Conservation (phyloP, 2,797 vertebrate species). For the Petrocephalus sullivani region DNA sequence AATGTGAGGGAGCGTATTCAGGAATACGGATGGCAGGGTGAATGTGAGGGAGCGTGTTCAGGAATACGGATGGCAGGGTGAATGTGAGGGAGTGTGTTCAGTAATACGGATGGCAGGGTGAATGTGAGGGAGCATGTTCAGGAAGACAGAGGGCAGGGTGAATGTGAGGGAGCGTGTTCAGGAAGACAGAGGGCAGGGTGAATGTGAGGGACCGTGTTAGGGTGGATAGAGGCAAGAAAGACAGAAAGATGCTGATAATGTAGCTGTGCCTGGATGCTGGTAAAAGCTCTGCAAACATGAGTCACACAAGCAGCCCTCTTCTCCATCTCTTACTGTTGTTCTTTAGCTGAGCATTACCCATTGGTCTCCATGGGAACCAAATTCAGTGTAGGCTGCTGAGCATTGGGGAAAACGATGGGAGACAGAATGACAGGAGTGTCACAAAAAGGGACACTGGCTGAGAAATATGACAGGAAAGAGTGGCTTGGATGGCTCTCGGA, state of each 20-base stretch:
- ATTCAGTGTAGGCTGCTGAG: constrained; percentile 36
- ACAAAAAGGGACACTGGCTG: background rate
- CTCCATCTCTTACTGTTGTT: constrained; percentile 24
- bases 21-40: background rate
- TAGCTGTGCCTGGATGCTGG: constrained; percentile 35
- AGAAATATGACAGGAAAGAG: background rate
- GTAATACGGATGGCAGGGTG: background rate
- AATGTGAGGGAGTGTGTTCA: background rate
- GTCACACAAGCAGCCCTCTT: constrained; percentile 35
- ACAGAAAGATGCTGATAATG: background rate
- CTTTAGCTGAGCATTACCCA: constrained; percentile 21
- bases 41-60: background rate
- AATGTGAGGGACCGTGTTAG: background rate
- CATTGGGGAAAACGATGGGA: constrained; percentile 6
- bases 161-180: background rate
- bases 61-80: background rate
- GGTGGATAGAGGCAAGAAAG: background rate
- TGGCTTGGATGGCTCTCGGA: background rate
- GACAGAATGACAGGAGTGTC: background rate
- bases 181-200: background rate
- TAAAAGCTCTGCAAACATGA: constrained; percentile 42
- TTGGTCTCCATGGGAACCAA: constrained; percentile 66
- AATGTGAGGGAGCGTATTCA: background rate
- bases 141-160: background rate
- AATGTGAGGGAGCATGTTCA: background rate